These are phyloP conservation scores for Drosophila cardini DNA, from an alignment of 1,140 invertebrate species.

Conservation along the genomic window DNA sequence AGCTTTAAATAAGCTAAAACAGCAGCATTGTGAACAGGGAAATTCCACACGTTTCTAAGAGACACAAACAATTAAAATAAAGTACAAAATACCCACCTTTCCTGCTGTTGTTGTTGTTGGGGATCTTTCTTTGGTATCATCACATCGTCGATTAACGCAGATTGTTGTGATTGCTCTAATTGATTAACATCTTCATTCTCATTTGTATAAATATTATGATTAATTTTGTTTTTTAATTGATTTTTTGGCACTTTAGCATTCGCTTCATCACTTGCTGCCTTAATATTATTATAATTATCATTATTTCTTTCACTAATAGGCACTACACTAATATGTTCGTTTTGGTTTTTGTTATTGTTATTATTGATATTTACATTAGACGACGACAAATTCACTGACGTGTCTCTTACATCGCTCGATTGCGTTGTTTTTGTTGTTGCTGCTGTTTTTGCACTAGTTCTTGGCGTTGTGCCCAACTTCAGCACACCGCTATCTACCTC, in stretches of 20 bases:
- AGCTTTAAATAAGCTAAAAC: no score
- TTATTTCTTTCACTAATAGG: constrained; percentile 35
- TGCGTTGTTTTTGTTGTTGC: constrained; percentile 7
- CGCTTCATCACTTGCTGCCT: constrained; percentile 12
- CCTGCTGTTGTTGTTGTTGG: constrained; percentile 33
- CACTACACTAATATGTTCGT: constrained; percentile 51
- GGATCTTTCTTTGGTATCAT: constrained; percentile 21
- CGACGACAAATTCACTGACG: constrained; percentile 60
- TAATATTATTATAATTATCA: constrained; percentile 12
- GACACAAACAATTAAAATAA: constrained; percentile 1
- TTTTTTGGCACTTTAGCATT: constrained; percentile 72
- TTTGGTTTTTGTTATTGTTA: constrained; percentile 53
- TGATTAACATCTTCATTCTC: constrained; percentile 40
- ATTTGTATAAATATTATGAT: constrained; percentile 40
- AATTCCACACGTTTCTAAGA: constrained; percentile 30
- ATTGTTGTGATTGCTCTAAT: constrained; percentile 45
- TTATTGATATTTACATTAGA: constrained; percentile 68
- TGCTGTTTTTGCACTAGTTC: constrained; percentile 33
- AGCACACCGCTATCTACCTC: constrained; percentile 28
- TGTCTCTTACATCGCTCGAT: constrained; percentile 48
- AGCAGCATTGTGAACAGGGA: background rate
- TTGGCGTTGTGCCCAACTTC: constrained; percentile 63
- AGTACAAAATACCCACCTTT: constrained; percentile 47
- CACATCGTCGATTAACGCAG: constrained; percentile 2
- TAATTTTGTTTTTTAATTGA: constrained; percentile 61